Percentiles rank a stretch among this genome's conserved stretches.
Conservation (phyloP, 2,888 invertebrate species). For the Andrena camellia region DNA sequence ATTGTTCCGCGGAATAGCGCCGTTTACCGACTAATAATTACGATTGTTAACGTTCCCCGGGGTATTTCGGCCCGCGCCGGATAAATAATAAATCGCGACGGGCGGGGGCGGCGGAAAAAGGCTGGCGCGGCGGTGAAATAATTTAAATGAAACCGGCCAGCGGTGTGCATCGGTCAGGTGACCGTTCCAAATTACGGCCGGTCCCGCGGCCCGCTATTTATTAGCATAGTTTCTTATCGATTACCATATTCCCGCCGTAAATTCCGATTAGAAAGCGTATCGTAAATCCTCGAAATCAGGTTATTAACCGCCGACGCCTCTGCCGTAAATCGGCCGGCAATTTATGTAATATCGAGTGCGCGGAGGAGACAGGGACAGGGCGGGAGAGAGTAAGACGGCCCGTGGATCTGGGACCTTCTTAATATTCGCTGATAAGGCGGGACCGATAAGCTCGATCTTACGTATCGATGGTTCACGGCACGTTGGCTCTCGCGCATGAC, state of each 20-base stretch:
- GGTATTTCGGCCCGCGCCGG: not conserved
- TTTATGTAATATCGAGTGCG: slow-evolving; percentile 47
- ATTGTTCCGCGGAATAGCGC: slow-evolving; percentile 38
- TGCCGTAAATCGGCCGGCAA: slow-evolving; percentile 48
- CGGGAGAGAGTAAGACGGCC: not conserved
- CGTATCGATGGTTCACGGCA: slow-evolving; percentile 48
- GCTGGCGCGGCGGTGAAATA: slow-evolving; percentile 28
- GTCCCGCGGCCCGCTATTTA: slow-evolving; percentile 44
- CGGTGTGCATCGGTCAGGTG: slow-evolving; percentile 42
- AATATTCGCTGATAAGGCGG: slow-evolving; percentile 58
- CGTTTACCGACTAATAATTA: slow-evolving; percentile 17
- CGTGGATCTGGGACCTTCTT: slow-evolving; percentile 20
- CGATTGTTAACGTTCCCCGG: not conserved
- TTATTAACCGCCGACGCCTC: slow-evolving; percentile 55
- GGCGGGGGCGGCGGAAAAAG: not conserved
- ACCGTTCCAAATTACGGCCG: slow-evolving; percentile 33
- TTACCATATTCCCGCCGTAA: slow-evolving; percentile 60
- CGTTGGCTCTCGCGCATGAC: slow-evolving; percentile 2
- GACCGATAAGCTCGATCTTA: slow-evolving; percentile 38
- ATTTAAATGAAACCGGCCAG: slow-evolving; percentile 25
- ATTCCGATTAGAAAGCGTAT: slow-evolving; percentile 56
- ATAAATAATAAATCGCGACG: slow-evolving; percentile 24
- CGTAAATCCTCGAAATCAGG: slow-evolving; percentile 59
- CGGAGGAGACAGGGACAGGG: not conserved
- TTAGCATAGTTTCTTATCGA: slow-evolving; percentile 64